Conservation (phyloP, 2,113 vertebrate species). For the Notothenia coriiceps region DNA sequence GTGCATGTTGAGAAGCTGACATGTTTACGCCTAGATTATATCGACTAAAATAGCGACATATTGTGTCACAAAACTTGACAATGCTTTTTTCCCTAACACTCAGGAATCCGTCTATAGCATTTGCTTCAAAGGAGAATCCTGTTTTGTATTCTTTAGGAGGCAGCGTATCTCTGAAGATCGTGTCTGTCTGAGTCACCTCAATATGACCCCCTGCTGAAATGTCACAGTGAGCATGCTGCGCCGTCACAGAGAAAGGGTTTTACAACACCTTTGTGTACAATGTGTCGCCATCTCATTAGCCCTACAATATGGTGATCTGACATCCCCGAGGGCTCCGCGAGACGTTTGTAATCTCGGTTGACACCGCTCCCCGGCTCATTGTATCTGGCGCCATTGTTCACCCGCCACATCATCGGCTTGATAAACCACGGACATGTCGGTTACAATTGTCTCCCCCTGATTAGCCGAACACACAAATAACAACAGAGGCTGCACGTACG, state of each 20-base stretch:
- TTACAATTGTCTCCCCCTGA: conserved; percentile 72
- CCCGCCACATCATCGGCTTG: conserved; percentile 75
- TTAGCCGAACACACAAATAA: conserved; percentile 66
- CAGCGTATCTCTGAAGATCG: conserved; percentile 37
- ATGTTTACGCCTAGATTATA: conserved; percentile 58
- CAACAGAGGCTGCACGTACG: background rate
- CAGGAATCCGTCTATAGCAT: conserved; percentile 24
- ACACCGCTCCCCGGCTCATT: conserved; percentile 63
- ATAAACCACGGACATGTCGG: conserved; percentile 79
- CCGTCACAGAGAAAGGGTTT: conserved; percentile 57
- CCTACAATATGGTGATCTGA: conserved; percentile 75
- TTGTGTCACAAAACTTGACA: conserved; percentile 37
- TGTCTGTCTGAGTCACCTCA: conserved; percentile 59
- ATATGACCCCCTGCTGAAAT: conserved; percentile 65
- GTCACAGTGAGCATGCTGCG: conserved; percentile 46
- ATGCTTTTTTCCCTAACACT: conserved; percentile 22
- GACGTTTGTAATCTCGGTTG: conserved; percentile 73
- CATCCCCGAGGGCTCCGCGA: conserved; percentile 62
- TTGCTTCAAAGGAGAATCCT: conserved; percentile 31
- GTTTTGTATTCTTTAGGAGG: conserved; percentile 24
- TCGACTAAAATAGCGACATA: conserved; percentile 37
- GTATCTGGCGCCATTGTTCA: conserved; percentile 76
- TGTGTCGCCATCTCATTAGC: conserved; percentile 75
- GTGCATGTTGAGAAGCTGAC: conserved; percentile 45
- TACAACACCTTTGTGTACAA: conserved; percentile 74